Evolutionary conservation across 2,888 invertebrate species (phyloP).

Genomic region (Aleiodes alternator): DNA sequence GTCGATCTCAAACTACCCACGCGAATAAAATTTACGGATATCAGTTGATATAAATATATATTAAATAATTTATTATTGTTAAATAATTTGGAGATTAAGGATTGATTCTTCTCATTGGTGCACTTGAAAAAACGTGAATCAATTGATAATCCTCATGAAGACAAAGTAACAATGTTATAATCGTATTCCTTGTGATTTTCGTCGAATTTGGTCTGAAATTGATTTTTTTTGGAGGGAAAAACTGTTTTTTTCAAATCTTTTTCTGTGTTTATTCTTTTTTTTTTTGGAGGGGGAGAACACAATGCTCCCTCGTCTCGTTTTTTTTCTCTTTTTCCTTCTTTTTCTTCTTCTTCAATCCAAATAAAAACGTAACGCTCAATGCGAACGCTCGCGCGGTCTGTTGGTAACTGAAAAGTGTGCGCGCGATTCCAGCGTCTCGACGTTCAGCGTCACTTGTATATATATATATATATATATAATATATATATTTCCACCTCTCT

Average conservation of each 20-base stretch:
- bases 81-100: neutral
- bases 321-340: conserved; percentile 13
- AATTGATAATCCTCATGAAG: neutral
- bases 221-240: conserved; percentile 5
- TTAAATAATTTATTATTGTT: neutral
- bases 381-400: conserved; percentile 68
- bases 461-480: no score
- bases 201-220: conserved; percentile 2
- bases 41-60: neutral
- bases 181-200: conserved; percentile 29
- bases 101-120: neutral
- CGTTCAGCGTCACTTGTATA: conserved; percentile 56
- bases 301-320: conserved; percentile 16
- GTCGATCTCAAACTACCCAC: conserved; percentile 68
- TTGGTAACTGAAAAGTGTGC: conserved; percentile 68
- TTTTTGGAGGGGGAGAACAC: conserved; percentile 42
- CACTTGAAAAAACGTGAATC: neutral
- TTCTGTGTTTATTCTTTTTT: conserved; percentile 36
- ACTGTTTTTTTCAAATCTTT: conserved; percentile 27
- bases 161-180: conserved; percentile 29
- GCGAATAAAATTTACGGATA: conserved; percentile 56
- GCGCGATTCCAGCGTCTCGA: conserved; percentile 60
- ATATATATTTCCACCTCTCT: conserved; percentile 51
- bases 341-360: conserved; percentile 38
- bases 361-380: conserved; percentile 53